These are phyloP conservation scores for Brachyptera putata DNA, from an alignment of 2,888 invertebrate species.

Conservation along the genomic window DNA sequence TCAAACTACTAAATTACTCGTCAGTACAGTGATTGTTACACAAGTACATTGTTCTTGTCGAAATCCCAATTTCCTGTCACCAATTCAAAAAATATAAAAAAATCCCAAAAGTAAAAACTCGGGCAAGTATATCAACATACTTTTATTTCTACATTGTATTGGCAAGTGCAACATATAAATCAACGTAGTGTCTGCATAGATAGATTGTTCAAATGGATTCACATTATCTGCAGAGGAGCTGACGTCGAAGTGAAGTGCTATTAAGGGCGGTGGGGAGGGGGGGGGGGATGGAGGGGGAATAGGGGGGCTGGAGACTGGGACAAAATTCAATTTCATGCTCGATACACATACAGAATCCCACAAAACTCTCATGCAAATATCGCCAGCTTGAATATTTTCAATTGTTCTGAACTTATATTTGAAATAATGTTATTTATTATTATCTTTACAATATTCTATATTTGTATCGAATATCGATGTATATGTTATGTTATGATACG, in stretches of 20 bases:
- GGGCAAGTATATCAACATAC: too few species aligned
- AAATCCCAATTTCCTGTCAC: too few species aligned
- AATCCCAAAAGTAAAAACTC: too few species aligned
- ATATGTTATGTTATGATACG: not conserved
- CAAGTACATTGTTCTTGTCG: too few species aligned
- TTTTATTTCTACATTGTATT: slow-evolving; percentile 4
- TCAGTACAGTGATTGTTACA: too few species aligned
- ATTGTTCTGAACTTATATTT: not conserved
- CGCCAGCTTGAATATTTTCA: not conserved
- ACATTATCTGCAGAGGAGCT: not conserved
- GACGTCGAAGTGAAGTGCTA: not conserved
- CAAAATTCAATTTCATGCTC: slow-evolving; percentile 7
- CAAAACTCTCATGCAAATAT: not conserved
- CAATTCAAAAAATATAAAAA: too few species aligned
- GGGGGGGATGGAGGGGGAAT: not conserved
- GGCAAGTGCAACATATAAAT: slow-evolving; percentile 5
- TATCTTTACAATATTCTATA: not conserved
- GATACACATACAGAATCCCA: not conserved
- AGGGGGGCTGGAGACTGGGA: not conserved
- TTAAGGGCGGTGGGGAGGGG: not conserved
- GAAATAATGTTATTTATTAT: too few species aligned
- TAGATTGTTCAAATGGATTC: not conserved
- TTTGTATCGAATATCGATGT: not conserved
- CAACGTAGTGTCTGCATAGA: not conserved
- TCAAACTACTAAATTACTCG: too few species aligned